A percentile compares a stretch with the other conserved stretches of the same genome.
phyloP scores from a whole-genome alignment of 2,113 vertebrate species.

The Heteronetta atricapilla region DNA sequence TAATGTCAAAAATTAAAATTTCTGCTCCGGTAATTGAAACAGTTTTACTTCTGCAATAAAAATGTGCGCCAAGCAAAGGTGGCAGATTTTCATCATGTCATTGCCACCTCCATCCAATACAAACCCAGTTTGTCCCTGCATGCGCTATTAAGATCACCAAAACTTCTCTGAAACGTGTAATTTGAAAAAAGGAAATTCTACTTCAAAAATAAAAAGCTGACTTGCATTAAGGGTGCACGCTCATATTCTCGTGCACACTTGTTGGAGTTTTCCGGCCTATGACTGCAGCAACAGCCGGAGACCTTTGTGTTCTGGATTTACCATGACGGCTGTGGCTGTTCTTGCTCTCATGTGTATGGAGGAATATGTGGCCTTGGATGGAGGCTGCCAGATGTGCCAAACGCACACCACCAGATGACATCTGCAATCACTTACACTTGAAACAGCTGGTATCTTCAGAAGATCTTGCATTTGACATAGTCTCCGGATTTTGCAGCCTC shows the following conservation, averaged over 20 bases:
- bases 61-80: not conserved
- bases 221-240: not conserved
- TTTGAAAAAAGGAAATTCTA: not conserved
- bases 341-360: not conserved
- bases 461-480: fast-evolving
- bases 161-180: not conserved
- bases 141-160: not conserved
- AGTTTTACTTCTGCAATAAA: not conserved
- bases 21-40: not conserved
- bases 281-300: not conserved
- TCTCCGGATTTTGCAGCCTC: not conserved
- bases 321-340: not conserved
- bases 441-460: not conserved
- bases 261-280: not conserved
- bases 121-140: not conserved
- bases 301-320: not conserved
- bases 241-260: not conserved
- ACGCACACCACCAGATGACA: conserved; percentile 43
- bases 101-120: not conserved
- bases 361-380: not conserved
- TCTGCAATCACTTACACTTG: conserved; percentile 14
- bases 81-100: not conserved
- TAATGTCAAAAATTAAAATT: not conserved
- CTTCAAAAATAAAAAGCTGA: not conserved
- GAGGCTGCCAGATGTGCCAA: not conserved